Conservation (phyloP, 1,140 invertebrate species). For the Drosophila rufa region DNA sequence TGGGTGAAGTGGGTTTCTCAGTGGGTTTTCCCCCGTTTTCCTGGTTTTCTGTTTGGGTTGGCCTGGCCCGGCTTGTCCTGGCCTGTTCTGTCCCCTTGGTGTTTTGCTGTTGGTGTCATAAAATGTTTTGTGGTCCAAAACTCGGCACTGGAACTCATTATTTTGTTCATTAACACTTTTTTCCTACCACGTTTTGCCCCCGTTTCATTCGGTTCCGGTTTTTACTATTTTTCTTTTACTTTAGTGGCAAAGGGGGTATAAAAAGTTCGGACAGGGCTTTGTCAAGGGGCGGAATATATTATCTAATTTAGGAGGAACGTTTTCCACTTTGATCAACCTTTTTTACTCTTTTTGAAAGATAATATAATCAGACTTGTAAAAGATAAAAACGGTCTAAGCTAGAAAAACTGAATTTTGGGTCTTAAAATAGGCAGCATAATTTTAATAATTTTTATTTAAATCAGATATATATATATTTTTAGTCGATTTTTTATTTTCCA, state of each 20-base stretch:
- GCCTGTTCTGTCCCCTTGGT: constrained; percentile 58
- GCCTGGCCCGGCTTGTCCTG: constrained; percentile 17
- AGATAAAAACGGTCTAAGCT: background rate
- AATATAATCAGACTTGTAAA: background rate
- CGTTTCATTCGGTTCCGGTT: constrained; percentile 27
- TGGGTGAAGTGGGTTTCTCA: constrained; percentile 9
- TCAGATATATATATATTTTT: too few species aligned
- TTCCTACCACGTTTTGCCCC: constrained; percentile 33
- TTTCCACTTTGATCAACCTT: constrained; percentile 1
- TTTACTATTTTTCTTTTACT: constrained; percentile 29
- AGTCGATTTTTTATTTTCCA: too few species aligned
- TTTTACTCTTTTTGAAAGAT: background rate
- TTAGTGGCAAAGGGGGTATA: background rate
- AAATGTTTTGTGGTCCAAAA: constrained; percentile 78
- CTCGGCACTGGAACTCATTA: constrained; percentile 80
- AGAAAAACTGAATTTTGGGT: too few species aligned
- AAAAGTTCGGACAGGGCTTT: constrained; percentile 16
- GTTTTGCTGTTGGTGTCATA: constrained; percentile 81
- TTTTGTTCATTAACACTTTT: constrained; percentile 83
- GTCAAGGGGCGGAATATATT: constrained; percentile 19
- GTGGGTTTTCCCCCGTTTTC: constrained; percentile 4
- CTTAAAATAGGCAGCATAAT: too few species aligned
- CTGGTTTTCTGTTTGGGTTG: constrained; percentile 10
- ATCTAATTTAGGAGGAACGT: constrained; percentile 7
- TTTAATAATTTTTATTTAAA: too few species aligned